Conservation (phyloP, 2,888 invertebrate species). For the Drosophila formosana region DNA sequence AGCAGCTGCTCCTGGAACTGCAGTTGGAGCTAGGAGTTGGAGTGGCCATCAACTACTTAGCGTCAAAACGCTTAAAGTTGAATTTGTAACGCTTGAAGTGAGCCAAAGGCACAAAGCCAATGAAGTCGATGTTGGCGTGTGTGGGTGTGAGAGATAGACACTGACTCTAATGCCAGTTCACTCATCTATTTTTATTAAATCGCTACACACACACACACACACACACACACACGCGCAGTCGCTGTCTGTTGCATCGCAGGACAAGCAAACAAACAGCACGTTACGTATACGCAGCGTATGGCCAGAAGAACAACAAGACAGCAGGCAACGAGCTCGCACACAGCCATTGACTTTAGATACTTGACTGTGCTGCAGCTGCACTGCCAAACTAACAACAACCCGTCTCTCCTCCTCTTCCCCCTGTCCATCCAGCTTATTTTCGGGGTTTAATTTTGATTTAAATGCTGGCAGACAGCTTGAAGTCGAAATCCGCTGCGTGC, state of each 20-base stretch:
- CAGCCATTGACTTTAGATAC: conserved; percentile 63
- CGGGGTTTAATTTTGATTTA: conserved; percentile 78
- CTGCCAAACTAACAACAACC: conserved; percentile 15
- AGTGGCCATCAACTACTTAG: conserved; percentile 74
- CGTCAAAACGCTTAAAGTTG: conserved; percentile 80
- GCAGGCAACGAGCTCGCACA: neutral
- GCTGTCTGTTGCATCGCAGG: conserved; percentile 43
- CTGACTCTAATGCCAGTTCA: conserved; percentile 60
- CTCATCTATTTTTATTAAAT: conserved; percentile 79
- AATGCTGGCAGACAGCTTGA: conserved; percentile 71
- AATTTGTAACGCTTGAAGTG: conserved; percentile 78
- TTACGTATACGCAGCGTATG: conserved; percentile 72
- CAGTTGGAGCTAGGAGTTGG: conserved; percentile 13
- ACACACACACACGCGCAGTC: conserved; percentile 10
- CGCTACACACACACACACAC: conserved; percentile 42
- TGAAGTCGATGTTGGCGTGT: conserved; percentile 48
- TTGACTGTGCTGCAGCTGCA: conserved; percentile 59
- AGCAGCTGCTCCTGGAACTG: conserved; percentile 14
- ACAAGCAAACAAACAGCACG: conserved; percentile 44
- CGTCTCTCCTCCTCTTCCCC: neutral
- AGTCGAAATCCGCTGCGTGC: conserved; percentile 59
- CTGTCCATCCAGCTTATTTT: conserved; percentile 57
- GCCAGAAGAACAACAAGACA: conserved; percentile 35
- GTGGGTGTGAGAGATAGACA: conserved; percentile 10
- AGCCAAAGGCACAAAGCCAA: conserved; percentile 72